Conservation (phyloP, 2,888 invertebrate species). For the Drepanosiphum platanoidis region DNA sequence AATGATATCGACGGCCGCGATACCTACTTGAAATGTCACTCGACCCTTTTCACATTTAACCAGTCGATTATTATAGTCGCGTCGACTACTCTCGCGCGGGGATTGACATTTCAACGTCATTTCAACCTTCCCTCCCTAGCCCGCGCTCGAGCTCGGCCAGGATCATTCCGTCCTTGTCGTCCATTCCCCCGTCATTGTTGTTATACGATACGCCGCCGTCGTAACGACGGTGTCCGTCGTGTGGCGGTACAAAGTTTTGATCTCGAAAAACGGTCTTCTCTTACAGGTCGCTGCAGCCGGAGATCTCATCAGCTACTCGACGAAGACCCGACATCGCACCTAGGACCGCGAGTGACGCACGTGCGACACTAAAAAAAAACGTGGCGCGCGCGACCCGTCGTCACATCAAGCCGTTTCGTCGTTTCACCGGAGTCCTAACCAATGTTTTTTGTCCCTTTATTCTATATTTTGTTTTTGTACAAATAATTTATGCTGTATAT, state of each 20-base stretch:
- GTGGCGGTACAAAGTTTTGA: no score
- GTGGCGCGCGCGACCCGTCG: neutral
- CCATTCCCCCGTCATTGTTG: no score
- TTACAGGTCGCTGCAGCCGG: constrained; percentile 47
- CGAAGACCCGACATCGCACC: constrained; percentile 21
- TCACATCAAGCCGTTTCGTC: neutral
- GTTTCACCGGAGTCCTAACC: constrained; percentile 3
- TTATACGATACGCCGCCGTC: no score
- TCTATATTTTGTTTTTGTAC: constrained; percentile 10
- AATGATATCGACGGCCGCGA: no score
- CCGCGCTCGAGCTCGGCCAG: neutral
- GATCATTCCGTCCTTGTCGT: no score
- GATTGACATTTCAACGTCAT: neutral
- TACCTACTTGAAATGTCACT: neutral
- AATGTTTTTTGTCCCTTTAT: neutral
- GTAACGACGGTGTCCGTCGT: no score
- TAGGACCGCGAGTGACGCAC: neutral
- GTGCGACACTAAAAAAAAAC: constrained; percentile 35
- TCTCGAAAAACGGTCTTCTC: neutral
- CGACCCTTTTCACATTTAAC: neutral
- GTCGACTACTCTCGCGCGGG: neutral
- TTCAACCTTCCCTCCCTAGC: no score
- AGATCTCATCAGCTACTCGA: constrained; percentile 39
- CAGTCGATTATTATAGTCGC: neutral
- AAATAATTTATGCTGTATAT: constrained; percentile 7